These are phyloP conservation scores for Drosophila bunnanda DNA, from an alignment of 2,888 invertebrate genomes.

Conservation along the genomic window DNA sequence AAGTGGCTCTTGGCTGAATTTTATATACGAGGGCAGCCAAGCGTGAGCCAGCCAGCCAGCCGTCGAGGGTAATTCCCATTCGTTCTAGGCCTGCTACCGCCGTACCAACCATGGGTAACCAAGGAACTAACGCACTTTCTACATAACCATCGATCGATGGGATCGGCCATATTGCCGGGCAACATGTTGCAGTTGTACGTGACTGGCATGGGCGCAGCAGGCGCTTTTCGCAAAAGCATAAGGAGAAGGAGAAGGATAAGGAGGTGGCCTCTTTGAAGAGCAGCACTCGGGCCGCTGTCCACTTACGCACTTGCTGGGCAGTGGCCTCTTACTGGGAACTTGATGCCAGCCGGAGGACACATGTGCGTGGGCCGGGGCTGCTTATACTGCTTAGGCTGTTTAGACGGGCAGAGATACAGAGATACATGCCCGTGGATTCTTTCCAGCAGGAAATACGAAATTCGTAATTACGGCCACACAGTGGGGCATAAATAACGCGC, in stretches of 20 bases:
- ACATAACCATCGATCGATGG: conserved; percentile 56
- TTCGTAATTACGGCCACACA: conserved; percentile 75
- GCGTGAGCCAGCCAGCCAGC: conserved; percentile 33
- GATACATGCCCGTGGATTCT: conserved; percentile 34
- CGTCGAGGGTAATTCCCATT: conserved; percentile 42
- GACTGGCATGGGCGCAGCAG: conserved; percentile 65
- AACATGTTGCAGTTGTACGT: conserved; percentile 61
- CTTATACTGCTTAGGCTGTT: no score
- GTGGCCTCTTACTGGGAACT: conserved; percentile 14
- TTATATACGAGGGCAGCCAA: conserved; percentile 30
- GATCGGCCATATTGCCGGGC: conserved; percentile 67
- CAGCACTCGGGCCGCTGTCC: conserved; percentile 19
- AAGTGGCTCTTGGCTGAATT: conserved; percentile 21
- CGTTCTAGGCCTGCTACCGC: conserved; percentile 39
- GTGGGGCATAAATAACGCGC: conserved; percentile 76
- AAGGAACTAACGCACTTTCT: conserved; percentile 13
- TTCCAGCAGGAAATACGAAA: conserved; percentile 35
- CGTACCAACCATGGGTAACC: conserved; percentile 27
- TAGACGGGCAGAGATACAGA: conserved; percentile 18
- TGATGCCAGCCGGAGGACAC: conserved; percentile 39
- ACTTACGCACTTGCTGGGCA: conserved; percentile 34
- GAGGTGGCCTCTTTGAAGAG: conserved; percentile 23
- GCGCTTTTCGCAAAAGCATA: conserved; percentile 40
- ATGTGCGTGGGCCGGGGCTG: conserved; percentile 41
- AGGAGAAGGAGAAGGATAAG: no score